These are phyloP conservation scores for Clivina fossor DNA, from an alignment of 2,888 invertebrate species.

Conservation along the genomic window DNA sequence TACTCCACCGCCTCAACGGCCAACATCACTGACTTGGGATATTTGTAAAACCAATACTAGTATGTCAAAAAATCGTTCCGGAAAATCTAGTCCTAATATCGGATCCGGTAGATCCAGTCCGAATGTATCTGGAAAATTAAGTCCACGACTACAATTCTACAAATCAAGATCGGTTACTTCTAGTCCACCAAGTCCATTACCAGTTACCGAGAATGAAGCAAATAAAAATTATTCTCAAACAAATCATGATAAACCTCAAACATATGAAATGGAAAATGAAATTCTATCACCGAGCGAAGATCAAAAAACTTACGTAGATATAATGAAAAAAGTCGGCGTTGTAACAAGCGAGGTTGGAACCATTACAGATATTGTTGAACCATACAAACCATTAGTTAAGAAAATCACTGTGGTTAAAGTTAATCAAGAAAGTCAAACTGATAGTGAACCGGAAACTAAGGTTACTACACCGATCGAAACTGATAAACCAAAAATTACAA, in stretches of 20 bases:
- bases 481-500: slow-evolving; percentile 41
- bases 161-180: slow-evolving; percentile 43
- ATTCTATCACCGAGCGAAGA: slow-evolving; percentile 53
- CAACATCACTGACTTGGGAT: slow-evolving; percentile 93
- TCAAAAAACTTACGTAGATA: slow-evolving; percentile 51
- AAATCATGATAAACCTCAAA: slow-evolving; percentile 6
- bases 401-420: slow-evolving; percentile 48
- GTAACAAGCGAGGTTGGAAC: slow-evolving; percentile 52
- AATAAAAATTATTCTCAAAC: slow-evolving; percentile 37
- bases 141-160: slow-evolving; percentile 59
- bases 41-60: slow-evolving; percentile 77
- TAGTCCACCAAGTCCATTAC: slow-evolving; percentile 53
- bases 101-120: slow-evolving; percentile 63
- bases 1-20: slow-evolving; percentile 79
- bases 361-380: slow-evolving; percentile 51
- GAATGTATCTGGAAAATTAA: slow-evolving; percentile 62
- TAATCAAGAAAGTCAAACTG: slow-evolving; percentile 41
- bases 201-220: slow-evolving; percentile 39
- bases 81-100: slow-evolving; percentile 55
- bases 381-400: slow-evolving; percentile 45
- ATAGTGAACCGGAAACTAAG: slow-evolving; percentile 44
- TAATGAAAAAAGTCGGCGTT: slow-evolving; percentile 49
- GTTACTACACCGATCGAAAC: slow-evolving; percentile 42
- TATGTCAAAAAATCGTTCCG: slow-evolving; percentile 49
- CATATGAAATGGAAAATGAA: slow-evolving; percentile 23